A percentile compares a stretch with the other conserved stretches of the same genome.
These are phyloP conservation scores for Rhabditoides inermis DNA, from an alignment of 2,888 invertebrate species.

Conservation along the genomic window DNA sequence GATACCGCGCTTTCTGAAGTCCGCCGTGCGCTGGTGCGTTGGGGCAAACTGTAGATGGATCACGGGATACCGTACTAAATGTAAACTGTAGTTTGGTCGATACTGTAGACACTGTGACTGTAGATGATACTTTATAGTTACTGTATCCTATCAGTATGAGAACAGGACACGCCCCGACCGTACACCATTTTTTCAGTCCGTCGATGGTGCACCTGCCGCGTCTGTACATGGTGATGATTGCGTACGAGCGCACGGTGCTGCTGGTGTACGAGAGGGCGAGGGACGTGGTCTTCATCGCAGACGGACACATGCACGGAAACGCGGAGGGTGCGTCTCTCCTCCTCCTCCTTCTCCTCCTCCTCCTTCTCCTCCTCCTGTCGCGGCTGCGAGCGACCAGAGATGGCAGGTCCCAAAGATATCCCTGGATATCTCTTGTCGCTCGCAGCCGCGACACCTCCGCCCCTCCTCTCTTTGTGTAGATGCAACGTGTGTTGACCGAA, in stretches of 20 bases:
- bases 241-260: conserved; percentile 7
- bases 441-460: no score
- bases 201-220: conserved; percentile 3
- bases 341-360: no score
- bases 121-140: no score
- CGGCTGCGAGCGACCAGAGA: no score
- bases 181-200: conserved; percentile 7
- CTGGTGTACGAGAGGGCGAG: conserved; percentile 7
- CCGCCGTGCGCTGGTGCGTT: not conserved
- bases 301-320: conserved; percentile 8
- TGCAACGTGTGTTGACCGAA: no score
- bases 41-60: not conserved
- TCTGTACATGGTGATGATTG: conserved; percentile 6
- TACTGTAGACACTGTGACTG: no score
- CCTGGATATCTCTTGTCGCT: no score
- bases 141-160: no score
- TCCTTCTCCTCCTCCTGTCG: no score
- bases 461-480: no score
- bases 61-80: not conserved
- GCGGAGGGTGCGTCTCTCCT: not conserved
- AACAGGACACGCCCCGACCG: no score
- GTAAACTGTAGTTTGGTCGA: not conserved
- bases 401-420: no score
- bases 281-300: conserved; percentile 1
- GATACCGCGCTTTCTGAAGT: not conserved